These are phyloP conservation scores for Neolamprologus multifasciatus DNA, from an alignment of 2,797 vertebrate species.

Conservation along the genomic window DNA sequence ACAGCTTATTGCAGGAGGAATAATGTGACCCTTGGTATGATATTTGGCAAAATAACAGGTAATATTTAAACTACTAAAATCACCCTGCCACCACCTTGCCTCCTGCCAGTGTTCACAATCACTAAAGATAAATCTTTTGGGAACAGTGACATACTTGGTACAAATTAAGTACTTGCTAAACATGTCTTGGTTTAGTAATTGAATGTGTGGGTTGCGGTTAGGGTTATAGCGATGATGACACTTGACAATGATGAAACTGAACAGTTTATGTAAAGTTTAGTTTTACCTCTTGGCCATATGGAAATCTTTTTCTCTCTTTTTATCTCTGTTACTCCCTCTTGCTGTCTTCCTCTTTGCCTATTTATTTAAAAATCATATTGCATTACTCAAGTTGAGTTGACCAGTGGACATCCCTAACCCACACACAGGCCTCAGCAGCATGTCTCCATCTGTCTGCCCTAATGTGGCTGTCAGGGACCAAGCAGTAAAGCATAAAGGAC, in stretches of 20 bases:
- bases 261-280: constrained; percentile 53
- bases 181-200: not conserved
- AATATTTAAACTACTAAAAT: not conserved
- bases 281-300: constrained; percentile 7
- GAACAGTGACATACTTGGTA: not conserved
- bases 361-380: constrained; percentile 7
- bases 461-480: not conserved
- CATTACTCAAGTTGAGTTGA: constrained; percentile 1
- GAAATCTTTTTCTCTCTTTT: not conserved
- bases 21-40: not conserved
- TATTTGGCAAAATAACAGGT: not conserved
- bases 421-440: constrained; percentile 11
- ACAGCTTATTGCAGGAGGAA: not conserved
- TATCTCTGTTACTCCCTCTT: not conserved
- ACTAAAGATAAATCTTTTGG: not conserved
- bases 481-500: no score
- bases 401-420: constrained; percentile 23
- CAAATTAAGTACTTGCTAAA: not conserved
- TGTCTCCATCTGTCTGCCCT: constrained; percentile 19
- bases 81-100: not conserved
- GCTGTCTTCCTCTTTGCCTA: not conserved
- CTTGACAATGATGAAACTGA: constrained; percentile 31
- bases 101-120: not conserved
- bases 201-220: not conserved
- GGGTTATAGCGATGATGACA: not conserved